Evolutionary conservation across 2,888 invertebrate species (phyloP).

Genomic region (Operophtera brumata): DNA sequence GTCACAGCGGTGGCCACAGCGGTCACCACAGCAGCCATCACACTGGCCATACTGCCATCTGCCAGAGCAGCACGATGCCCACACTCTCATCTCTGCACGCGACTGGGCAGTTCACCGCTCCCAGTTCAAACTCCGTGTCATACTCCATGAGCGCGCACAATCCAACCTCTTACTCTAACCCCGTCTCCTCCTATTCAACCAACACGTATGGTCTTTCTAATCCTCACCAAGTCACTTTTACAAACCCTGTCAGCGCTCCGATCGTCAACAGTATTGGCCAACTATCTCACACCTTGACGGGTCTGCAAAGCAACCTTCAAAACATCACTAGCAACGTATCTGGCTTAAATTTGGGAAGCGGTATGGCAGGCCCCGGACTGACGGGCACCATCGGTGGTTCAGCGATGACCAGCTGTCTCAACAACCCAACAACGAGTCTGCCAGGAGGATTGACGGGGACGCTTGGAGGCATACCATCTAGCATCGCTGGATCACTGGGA

Average conservation of each 20-base stretch:
- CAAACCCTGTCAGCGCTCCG: slow-evolving; percentile 74
- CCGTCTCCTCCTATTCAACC: slow-evolving; percentile 73
- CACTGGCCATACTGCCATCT: slow-evolving; percentile 66
- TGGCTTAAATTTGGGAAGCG: slow-evolving; percentile 66
- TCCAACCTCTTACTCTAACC: slow-evolving; percentile 76
- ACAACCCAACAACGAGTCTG: slow-evolving; percentile 70
- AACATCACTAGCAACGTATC: slow-evolving; percentile 70
- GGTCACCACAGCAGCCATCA: slow-evolving; percentile 29
- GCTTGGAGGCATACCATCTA: slow-evolving; percentile 68
- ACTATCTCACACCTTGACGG: slow-evolving; percentile 73
- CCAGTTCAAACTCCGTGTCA: slow-evolving; percentile 73
- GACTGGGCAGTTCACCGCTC: slow-evolving; percentile 69
- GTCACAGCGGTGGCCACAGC: slow-evolving; percentile 33
- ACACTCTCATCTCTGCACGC: slow-evolving; percentile 78
- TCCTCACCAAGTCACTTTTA: slow-evolving; percentile 77
- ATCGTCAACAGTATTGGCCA: slow-evolving; percentile 76
- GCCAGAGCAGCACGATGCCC: slow-evolving; percentile 85
- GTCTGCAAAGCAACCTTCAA: slow-evolving; percentile 73
- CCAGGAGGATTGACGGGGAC: slow-evolving; percentile 68
- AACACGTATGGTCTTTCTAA: slow-evolving; percentile 70
- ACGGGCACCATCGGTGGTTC: slow-evolving; percentile 75
- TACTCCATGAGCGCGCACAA: slow-evolving; percentile 78
- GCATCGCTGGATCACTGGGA: slow-evolving; percentile 65
- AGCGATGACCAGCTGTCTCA: slow-evolving; percentile 70
- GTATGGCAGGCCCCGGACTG: slow-evolving; percentile 69